phyloP scores from a whole-genome alignment of 2,888 invertebrate genomes.

The Spilarctia lutea region DNA sequence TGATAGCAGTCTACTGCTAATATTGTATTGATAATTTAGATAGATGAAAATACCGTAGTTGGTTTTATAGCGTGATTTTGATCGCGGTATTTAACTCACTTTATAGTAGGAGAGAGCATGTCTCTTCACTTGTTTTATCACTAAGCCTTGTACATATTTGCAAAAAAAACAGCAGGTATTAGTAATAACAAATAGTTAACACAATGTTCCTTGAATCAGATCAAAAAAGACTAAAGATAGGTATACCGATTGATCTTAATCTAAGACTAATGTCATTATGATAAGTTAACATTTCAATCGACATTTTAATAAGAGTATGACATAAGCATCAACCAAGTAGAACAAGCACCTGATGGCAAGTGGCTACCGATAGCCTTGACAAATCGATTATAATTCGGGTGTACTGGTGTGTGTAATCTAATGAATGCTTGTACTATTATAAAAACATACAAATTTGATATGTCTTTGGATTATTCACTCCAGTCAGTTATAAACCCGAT shows the following conservation, averaged over 20 bases:
- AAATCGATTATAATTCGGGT: no score
- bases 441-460: not conserved
- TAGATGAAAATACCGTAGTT: constrained; percentile 32
- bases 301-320: no score
- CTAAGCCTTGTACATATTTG: no score
- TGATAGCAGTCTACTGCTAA: constrained; percentile 69
- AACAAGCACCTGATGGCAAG: not conserved
- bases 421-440: no score
- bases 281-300: no score
- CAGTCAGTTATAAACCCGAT: not conserved
- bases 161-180: no score
- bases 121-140: no score
- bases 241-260: not conserved
- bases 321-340: not conserved
- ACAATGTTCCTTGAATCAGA: not conserved
- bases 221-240: not conserved
- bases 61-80: not conserved
- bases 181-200: no score
- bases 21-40: constrained; percentile 64
- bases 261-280: not conserved
- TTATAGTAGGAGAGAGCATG: not conserved
- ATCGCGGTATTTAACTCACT: not conserved
- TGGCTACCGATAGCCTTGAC: no score
- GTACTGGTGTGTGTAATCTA: no score
- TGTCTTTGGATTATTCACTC: not conserved